Conservation (phyloP, 2,888 invertebrate genomes). For the Petrolisthes cinctipes region DNA sequence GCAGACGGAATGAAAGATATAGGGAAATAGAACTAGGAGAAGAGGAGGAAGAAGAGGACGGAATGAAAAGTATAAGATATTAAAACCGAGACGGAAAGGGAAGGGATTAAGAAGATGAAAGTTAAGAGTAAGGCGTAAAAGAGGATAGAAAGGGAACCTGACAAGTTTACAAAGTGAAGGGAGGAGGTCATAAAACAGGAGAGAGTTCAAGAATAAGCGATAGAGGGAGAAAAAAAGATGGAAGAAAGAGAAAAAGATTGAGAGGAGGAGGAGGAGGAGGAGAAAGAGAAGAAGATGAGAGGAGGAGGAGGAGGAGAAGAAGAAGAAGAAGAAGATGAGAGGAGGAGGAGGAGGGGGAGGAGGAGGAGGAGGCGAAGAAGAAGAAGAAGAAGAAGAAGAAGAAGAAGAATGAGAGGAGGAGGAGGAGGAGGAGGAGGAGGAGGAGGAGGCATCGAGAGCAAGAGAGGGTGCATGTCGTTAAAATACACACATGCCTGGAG, state of each 20-base stretch:
- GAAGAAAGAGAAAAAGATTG: neutral
- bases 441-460: neutral
- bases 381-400: too few relatives aligned
- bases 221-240: neutral
- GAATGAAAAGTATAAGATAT: too few relatives aligned
- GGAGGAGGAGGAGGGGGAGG: neutral
- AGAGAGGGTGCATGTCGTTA: neutral
- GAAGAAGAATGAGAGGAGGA: neutral
- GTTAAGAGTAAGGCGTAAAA: neutral
- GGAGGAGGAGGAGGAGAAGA: neutral
- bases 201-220: neutral
- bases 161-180: neutral
- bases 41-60: too few relatives aligned
- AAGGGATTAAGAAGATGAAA: neutral
- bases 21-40: too few relatives aligned
- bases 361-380: neutral
- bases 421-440: neutral
- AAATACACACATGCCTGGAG: too few relatives aligned
- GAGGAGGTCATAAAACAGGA: neutral
- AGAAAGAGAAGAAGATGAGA: neutral
- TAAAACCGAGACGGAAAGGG: too few relatives aligned
- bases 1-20: too few relatives aligned
- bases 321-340: too few relatives aligned
- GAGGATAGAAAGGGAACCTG: neutral
- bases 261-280: neutral